Base-by-base conservation (phyloP, 2,888 invertebrate species). In the Troides oblongomaculatus region DNA sequence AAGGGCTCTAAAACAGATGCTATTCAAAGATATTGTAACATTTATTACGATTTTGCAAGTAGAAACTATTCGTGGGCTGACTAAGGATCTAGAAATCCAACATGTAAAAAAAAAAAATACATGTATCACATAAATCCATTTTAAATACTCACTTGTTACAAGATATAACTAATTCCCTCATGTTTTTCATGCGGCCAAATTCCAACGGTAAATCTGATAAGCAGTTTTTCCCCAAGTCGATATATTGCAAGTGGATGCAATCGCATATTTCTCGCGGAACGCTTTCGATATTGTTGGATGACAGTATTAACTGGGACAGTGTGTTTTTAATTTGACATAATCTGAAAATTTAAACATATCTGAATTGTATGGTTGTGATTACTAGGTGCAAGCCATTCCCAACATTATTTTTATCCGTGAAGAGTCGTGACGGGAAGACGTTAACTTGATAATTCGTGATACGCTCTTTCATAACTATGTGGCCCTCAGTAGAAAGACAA, bases 161-260 rank as follows among this genome's bases (percentile, higher is more conserved):
- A 8, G 96, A 95, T 77, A 98, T 93, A 76, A 96, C 95, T 10
- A 98, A 92, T 87, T 98, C 97, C 75, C 97, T 93, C 74, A 98
- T 83, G 66, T 94, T 89, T 68, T 94, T 93, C 74, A 97, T 84
- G 56, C 89, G 78, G 72, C 94, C 92, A 62, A 97, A 84, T 76
- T 94, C 95, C 0, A 85, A 74, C 0, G 97, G 97, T 71, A 98
- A 84, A 61, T 94, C 92, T 0, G 86, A 81, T 8, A 98, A 86
- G 68, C 87, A 87, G 86, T 98, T 98, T 81, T 94, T 96, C 76
- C 96, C 95, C 64, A 97, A 83, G 84, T 97, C 96, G 18, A 97
- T 83, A 78, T 93, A 95, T 74, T 95, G 94, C 58, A 98, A 87
- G 73, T 94, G 94, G 10, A 82, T 84, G 76, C 95, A 96, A 71